Base-by-base conservation (phyloP, 2,113 vertebrate species). In the Martes martes region DNA sequence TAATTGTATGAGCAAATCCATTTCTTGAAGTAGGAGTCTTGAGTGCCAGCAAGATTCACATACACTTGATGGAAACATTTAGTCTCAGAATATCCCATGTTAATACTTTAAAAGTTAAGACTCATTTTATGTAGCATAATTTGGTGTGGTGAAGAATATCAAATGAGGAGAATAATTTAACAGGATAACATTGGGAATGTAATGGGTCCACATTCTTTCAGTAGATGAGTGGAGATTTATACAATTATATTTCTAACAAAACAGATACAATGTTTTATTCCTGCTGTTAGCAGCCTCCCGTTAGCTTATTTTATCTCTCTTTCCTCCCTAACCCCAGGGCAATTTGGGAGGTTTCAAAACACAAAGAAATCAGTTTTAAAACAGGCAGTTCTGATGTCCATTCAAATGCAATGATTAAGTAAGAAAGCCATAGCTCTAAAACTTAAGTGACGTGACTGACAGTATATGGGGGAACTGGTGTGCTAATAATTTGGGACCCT, bases 1-100 rank as follows among this genome's bases (percentile, higher is more conserved):
- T 98, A 98, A 98, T 98, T 98, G 94, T 92, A 97, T 95, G 91
- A 98, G 78, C 78, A 98, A 98, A 98, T 97, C 95, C 85, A 97
- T 96, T 97, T 96, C 95, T 97, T 95, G 88, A 98, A 98, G 85
- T 83, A 95, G 67, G 50, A 89, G 59, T 74, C 81, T 95, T 94
- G 93, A 98, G 95, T 96, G 96, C 88, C 81, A 97, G 85, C 59
- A 96, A 95, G 90, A 94, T 89, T 91, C 73, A 71, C 2, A 7
- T 47, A 96, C 61, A 86, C 87, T 95, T 94, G 94, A 96, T 92
- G 91, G 78, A 96, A 97, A 89, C 59, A 86, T 95, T 97, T 92
- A 96, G 95, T 95, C 59, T 73, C 81, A 82, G 93, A 90, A 63
- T 96, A 94, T 95, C 96, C 93, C 91, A 91, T 76, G 90, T 80